These are phyloP conservation scores for Notothenia rossii DNA, from an alignment of 2,113 vertebrate species.

Conservation along the genomic window DNA sequence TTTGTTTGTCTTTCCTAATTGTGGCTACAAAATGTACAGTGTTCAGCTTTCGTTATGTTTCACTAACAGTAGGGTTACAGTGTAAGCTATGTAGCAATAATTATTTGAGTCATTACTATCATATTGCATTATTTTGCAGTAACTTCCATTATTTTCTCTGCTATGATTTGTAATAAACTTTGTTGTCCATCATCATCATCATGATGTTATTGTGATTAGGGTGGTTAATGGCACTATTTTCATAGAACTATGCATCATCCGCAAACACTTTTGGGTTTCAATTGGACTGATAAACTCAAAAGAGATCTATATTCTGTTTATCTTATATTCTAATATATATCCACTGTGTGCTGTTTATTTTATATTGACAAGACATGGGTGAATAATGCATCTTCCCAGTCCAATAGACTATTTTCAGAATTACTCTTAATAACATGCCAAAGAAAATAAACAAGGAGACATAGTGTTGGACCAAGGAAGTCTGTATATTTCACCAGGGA, in stretches of 20 bases:
- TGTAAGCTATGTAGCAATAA: not conserved
- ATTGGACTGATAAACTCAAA: not conserved
- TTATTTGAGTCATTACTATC: not conserved
- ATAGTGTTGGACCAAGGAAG: not conserved
- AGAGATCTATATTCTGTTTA: not conserved
- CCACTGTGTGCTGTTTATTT: not conserved
- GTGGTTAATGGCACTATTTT: too few relatives aligned
- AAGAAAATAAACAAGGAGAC: not conserved
- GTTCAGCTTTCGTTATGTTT: not conserved
- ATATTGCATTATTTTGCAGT: not conserved
- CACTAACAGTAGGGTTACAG: not conserved
- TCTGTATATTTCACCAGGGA: not conserved
- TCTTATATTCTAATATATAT: not conserved
- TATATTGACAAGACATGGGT: not conserved
- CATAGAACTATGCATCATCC: not conserved
- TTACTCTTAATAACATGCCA: not conserved
- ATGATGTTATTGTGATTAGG: too few relatives aligned
- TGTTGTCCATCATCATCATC: too few relatives aligned
- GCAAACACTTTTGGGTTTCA: not conserved
- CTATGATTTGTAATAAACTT: too few relatives aligned
- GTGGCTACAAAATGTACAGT: not conserved
- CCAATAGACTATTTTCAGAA: not conserved
- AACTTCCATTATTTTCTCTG: not conserved
- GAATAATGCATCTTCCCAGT: not conserved
- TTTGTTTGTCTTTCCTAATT: not conserved